These are phyloP conservation scores for Martes flavigula DNA, from an alignment of 2,797 vertebrate species.

Conservation along the genomic window DNA sequence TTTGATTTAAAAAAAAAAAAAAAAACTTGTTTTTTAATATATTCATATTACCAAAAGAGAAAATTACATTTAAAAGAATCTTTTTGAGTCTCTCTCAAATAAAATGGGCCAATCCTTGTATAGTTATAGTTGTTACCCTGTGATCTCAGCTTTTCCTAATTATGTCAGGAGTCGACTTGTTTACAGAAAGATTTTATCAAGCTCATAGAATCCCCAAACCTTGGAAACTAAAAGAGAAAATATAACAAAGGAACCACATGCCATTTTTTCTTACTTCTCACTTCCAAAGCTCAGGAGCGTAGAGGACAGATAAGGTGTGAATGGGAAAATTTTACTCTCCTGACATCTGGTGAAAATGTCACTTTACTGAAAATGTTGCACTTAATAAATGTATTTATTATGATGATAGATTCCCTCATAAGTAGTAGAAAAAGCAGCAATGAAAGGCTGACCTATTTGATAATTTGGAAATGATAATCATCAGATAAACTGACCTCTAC, in stretches of 20 bases:
- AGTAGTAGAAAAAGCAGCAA: neutral
- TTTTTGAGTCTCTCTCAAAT: neutral
- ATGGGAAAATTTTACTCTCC: neutral
- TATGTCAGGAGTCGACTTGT: neutral
- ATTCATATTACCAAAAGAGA: slow-evolving; percentile 3
- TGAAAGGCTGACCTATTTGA: neutral
- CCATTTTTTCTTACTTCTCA: neutral
- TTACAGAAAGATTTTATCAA: slow-evolving; percentile 19
- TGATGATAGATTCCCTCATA: neutral
- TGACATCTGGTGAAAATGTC: slow-evolving; percentile 19
- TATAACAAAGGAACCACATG: neutral
- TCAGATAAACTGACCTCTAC: neutral
- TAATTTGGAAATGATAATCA: slow-evolving; percentile 21
- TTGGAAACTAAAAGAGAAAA: slow-evolving; percentile 28
- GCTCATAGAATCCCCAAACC: neutral
- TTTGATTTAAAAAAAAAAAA: neutral
- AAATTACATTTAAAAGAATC: neutral
- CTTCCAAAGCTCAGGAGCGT: neutral
- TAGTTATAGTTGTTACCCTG: neutral
- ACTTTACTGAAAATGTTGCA: slow-evolving; percentile 49
- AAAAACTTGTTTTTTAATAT: neutral
- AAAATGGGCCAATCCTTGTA: neutral
- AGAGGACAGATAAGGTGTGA: neutral
- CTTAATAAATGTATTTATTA: slow-evolving; percentile 2
- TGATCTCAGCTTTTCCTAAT: neutral